phyloP scores from a whole-genome alignment of 2,113 vertebrate species.

The Pionites leucogaster region DNA sequence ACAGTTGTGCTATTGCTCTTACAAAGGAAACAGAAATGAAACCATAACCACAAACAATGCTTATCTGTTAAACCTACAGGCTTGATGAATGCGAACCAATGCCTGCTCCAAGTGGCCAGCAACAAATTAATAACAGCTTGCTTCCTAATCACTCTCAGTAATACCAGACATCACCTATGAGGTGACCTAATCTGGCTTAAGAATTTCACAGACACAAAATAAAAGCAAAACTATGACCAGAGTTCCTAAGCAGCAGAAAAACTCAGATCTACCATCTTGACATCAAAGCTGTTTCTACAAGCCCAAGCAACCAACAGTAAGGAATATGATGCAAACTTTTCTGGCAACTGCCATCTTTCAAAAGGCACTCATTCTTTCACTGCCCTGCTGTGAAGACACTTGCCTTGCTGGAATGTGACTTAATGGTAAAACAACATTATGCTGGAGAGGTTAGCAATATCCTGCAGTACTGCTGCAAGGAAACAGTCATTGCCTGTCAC shows the following conservation, averaged over 20 bases:
- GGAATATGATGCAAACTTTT: background rate
- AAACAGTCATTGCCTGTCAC: background rate
- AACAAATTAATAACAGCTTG: background rate
- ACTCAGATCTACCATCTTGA: background rate
- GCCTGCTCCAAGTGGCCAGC: background rate
- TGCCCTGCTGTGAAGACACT: background rate
- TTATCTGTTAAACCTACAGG: background rate
- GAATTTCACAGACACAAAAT: background rate
- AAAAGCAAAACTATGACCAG: background rate
- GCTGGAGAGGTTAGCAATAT: conserved; percentile 1
- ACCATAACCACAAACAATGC: background rate
- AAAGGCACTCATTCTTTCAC: background rate
- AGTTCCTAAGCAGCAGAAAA: background rate
- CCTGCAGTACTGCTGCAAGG: background rate
- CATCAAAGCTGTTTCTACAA: background rate
- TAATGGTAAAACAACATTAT: background rate
- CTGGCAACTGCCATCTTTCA: background rate
- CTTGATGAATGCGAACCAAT: background rate
- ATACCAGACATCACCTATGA: background rate
- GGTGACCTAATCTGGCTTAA: background rate
- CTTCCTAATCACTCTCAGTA: background rate
- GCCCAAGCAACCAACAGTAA: background rate
- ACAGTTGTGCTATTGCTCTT: background rate
- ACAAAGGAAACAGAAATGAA: background rate
- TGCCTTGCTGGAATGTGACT: background rate